Evolutionary conservation across 2,113 vertebrate genomes (phyloP).

Genomic region (Orycteropus afer): DNA sequence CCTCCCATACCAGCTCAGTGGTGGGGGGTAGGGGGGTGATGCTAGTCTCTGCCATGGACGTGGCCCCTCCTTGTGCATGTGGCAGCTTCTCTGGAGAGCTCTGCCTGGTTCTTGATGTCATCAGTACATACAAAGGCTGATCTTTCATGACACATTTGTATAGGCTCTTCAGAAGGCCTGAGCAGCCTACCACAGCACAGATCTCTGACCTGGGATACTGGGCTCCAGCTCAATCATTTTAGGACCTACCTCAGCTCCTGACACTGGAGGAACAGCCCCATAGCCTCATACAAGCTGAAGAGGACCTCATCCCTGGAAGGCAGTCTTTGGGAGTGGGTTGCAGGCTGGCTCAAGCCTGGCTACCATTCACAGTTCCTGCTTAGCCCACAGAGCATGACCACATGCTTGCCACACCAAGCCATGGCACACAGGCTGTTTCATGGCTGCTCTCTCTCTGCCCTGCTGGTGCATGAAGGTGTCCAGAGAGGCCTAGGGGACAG

Average conservation of each 20-base stretch:
- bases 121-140: accelerated
- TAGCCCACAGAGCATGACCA: not conserved
- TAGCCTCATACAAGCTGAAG: not conserved
- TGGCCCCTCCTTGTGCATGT: no score
- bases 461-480: not conserved
- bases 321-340: not conserved
- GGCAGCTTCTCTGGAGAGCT: not conserved
- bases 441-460: not conserved
- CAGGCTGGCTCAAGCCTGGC: not conserved
- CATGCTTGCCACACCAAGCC: no score
- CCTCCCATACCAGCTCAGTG: not conserved
- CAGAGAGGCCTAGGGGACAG: not conserved
- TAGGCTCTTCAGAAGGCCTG: not conserved
- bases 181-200: not conserved
- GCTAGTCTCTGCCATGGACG: not conserved
- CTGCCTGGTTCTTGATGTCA: not conserved
- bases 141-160: not conserved
- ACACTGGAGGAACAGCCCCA: not conserved
- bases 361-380: not conserved
- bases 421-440: not conserved
- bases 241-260: not conserved
- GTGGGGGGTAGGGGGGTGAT: accelerated
- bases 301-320: not conserved
- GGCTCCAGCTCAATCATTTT: not conserved
- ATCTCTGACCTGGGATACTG: not conserved